Conservation (phyloP, 2,888 invertebrate species). For the Augochlorella aurata region DNA sequence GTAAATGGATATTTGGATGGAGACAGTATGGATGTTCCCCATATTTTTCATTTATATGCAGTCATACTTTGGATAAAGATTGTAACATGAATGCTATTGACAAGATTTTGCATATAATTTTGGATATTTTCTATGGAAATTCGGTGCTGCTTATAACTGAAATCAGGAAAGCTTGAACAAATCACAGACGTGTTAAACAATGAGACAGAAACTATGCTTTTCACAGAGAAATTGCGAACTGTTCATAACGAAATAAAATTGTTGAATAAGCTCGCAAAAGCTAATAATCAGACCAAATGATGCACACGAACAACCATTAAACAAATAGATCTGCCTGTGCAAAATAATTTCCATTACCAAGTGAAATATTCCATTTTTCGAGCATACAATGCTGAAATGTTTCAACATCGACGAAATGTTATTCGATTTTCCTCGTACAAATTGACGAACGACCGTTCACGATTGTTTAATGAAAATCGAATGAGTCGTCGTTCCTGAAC, state of each 20-base stretch:
- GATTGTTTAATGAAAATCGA: slow-evolving; percentile 5
- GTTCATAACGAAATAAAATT: neutral
- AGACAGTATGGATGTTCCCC: too few species aligned
- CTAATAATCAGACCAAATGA: neutral
- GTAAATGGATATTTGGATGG: too few species aligned
- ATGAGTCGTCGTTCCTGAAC: neutral
- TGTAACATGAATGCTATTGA: too few species aligned
- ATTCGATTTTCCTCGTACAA: neutral
- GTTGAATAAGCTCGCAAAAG: neutral
- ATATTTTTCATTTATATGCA: too few species aligned
- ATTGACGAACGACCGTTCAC: neutral
- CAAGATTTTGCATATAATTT: too few species aligned
- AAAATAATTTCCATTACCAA: neutral
- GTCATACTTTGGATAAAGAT: too few species aligned
- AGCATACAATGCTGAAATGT: neutral
- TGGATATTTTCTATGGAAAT: too few species aligned
- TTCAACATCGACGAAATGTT: neutral
- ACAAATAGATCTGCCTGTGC: neutral
- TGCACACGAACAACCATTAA: neutral
- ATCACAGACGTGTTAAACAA: neutral
- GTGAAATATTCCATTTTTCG: neutral
- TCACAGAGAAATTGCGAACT: neutral
- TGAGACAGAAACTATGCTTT: neutral
- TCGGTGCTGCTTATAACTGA: too few species aligned
- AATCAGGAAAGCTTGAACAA: too few species aligned